These are phyloP conservation scores for Myotis davidii DNA, from an alignment of 2,113 vertebrate genomes.

Conservation along the genomic window DNA sequence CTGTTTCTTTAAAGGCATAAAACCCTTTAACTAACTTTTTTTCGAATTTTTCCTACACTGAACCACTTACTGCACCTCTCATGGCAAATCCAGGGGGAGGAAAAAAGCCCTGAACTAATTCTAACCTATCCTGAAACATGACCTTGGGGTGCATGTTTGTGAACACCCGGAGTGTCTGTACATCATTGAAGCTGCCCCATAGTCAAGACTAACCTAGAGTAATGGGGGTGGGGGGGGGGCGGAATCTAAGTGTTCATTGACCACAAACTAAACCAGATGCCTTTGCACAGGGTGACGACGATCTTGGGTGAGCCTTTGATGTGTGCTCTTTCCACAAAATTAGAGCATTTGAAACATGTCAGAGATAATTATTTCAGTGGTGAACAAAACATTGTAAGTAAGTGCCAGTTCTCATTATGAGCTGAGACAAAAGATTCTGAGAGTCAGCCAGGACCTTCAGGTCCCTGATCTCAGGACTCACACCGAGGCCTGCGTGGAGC, in stretches of 20 bases:
- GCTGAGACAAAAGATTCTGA: background rate
- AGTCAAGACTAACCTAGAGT: conserved; percentile 27
- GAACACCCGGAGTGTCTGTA: background rate
- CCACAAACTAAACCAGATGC: conserved; percentile 10
- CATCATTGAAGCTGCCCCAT: background rate
- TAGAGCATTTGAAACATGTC: conserved; percentile 61
- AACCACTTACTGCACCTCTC: background rate
- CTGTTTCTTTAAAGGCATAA: conserved; percentile 66
- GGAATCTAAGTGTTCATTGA: conserved; percentile 44
- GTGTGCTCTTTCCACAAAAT: conserved; percentile 47
- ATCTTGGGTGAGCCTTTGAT: background rate
- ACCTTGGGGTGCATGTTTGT: background rate
- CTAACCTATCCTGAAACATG: conserved; percentile 6
- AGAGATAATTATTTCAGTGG: conserved; percentile 64
- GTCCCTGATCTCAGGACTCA: background rate
- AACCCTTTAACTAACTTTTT: conserved; percentile 62
- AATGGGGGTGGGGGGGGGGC: background rate
- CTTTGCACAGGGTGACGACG: background rate
- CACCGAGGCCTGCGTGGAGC: background rate
- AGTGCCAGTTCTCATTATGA: conserved; percentile 28
- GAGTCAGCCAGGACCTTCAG: background rate
- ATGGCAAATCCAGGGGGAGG: background rate
- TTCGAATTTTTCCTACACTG: background rate
- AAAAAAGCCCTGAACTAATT: background rate
- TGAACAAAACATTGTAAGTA: conserved; percentile 42